Conservation (phyloP, 2,797 vertebrate genomes). For the Dicrostonyx torquatus region DNA sequence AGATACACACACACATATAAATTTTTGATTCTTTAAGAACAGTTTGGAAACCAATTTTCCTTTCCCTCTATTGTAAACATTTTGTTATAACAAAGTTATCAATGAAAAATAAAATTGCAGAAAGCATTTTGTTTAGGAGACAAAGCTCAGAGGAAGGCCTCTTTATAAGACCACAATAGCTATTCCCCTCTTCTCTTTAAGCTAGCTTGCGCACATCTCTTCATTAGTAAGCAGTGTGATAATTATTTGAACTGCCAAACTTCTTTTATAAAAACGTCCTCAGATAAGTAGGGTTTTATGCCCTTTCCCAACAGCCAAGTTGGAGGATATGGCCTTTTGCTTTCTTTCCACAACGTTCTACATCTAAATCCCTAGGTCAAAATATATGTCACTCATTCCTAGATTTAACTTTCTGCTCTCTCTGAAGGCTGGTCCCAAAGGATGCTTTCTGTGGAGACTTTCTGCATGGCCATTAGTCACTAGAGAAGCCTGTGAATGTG, state of each 20-base stretch:
- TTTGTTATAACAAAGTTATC: slow-evolving; percentile 5
- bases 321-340: slow-evolving; percentile 47
- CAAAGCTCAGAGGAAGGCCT: slow-evolving; percentile 50
- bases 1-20: not conserved
- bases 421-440: not conserved
- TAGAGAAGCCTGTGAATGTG: not conserved
- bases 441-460: slow-evolving; percentile 45
- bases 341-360: slow-evolving; percentile 57
- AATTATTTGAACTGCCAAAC: slow-evolving; percentile 53
- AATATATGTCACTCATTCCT: slow-evolving; percentile 27
- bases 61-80: not conserved
- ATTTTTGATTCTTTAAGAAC: slow-evolving; percentile 39
- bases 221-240: slow-evolving; percentile 57
- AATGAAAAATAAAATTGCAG: slow-evolving; percentile 54
- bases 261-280: slow-evolving; percentile 63
- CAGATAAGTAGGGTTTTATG: slow-evolving; percentile 56
- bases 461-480: slow-evolving; percentile 39
- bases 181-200: no score
- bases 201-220: not conserved
- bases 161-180: slow-evolving; percentile 43
- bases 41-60: slow-evolving; percentile 18
- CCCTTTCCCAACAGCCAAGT: slow-evolving; percentile 45
- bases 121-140: slow-evolving; percentile 34
- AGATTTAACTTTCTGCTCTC: not conserved
- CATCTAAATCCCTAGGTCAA: slow-evolving; percentile 37